Base-by-base conservation (phyloP, 2,888 invertebrate species). In the Cheilosia vulpina region DNA sequence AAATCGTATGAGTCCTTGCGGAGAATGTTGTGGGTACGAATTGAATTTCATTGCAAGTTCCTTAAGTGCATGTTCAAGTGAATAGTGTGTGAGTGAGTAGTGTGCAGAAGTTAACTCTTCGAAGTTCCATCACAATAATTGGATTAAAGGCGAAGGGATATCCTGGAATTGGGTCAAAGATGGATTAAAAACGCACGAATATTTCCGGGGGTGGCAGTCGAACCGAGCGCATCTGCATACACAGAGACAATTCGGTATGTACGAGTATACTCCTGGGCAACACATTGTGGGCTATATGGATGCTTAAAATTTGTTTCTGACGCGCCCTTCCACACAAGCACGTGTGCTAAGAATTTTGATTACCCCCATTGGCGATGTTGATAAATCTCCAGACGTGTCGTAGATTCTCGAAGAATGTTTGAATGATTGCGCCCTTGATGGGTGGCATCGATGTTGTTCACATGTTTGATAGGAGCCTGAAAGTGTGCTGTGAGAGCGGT, bases 101-200 rank as follows among this genome's bases (percentile, higher is more conserved):
- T 11, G 34, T 77, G 43, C 11, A 15, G 17, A 11, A 34, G 34
- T 0, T 34, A 34, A 2, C 34, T 11, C 34, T 11, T 11, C 11
- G 38, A 34, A 34, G 13, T 34, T 21, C 17, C 17, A 63, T 43
- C 69, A 63, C 68, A 50, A 76, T 52, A 63, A 57, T 71, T 82
- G 76, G 81, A 82, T 82, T 76, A 77, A 76, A 65, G 62, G 11
- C 41, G 21, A 76, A 60, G 50, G 69, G 73, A 75, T 69, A 79
- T 15, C 65, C 63, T 53, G 58, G 55, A 84, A 84, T 63, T 84
- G 71, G 84, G 84, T 84, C 84, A 84, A 66, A 80, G 80, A 84
- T 84, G 84, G 84, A 84, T 84, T 84, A 84, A 75, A 75, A 76
- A 69, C 47, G 69, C 69, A 60, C 43, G 66, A 84, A 58, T 57